Percentiles rank a stretch among this genome's conserved stretches.
Evolutionary conservation across 92 coral and sea anemone species (phyloP).

Genomic region (Bergia puertoricense): DNA sequence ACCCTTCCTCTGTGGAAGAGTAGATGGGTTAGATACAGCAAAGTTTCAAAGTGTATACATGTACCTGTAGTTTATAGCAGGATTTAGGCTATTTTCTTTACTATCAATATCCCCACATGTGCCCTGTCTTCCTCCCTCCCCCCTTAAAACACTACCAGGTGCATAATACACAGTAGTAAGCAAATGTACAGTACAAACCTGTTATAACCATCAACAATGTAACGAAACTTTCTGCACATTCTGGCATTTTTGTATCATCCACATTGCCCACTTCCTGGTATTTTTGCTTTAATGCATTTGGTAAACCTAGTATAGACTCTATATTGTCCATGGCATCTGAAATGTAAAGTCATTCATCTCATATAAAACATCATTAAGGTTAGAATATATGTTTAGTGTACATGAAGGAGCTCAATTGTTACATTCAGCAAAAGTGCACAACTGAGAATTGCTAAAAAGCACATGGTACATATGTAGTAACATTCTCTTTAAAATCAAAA

Average conservation of each 20-base stretch:
- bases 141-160: neutral
- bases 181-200: constrained; percentile 50
- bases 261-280: constrained; percentile 85
- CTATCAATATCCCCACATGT: too few species aligned
- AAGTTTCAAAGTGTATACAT: too few species aligned
- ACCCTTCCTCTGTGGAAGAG: too few species aligned
- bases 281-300: constrained; percentile 84
- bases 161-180: neutral
- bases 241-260: constrained; percentile 88
- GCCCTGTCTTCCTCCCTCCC: neutral
- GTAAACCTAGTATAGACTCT: constrained; percentile 68
- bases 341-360: neutral
- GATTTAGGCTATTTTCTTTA: too few species aligned
- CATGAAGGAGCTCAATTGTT: too few species aligned
- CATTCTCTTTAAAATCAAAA: too few species aligned
- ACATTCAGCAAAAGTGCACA: too few species aligned
- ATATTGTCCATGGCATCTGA: constrained; percentile 86
- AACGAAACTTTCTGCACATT: constrained; percentile 90
- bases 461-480: too few species aligned
- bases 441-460: too few species aligned
- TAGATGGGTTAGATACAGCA: too few species aligned
- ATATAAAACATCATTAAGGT: neutral
- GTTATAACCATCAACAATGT: constrained; percentile 88
- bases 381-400: too few species aligned
- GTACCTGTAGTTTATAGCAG: too few species aligned